These are phyloP conservation scores for Sinonovacula constricta DNA, from an alignment of 1,140 invertebrate species.

Conservation along the genomic window DNA sequence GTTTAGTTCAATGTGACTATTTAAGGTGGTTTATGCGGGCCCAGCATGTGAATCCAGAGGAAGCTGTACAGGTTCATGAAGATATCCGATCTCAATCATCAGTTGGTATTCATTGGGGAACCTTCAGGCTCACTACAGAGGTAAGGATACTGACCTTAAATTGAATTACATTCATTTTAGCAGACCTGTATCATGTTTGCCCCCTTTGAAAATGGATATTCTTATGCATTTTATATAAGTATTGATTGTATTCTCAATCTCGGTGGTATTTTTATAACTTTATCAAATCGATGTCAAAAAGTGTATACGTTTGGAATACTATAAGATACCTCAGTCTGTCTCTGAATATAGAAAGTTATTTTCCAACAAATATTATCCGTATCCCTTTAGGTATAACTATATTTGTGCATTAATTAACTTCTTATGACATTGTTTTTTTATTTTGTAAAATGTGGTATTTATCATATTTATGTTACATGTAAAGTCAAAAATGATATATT, in stretches of 20 bases:
- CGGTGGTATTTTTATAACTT: not conserved
- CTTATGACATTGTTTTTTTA: too few relatives aligned
- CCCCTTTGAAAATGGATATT: not conserved
- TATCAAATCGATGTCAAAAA: not conserved
- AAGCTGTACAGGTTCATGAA: constrained; percentile 80
- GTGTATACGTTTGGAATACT: too few relatives aligned
- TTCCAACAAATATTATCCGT: too few relatives aligned
- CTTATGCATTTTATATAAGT: not conserved
- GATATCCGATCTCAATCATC: constrained; percentile 73
- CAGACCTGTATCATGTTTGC: not conserved
- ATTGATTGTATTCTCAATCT: not conserved
- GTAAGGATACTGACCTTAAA: too few relatives aligned
- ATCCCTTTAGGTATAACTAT: too few relatives aligned
- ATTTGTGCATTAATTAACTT: too few relatives aligned
- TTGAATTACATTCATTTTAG: not conserved
- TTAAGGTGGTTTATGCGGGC: constrained; percentile 78
- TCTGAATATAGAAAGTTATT: too few relatives aligned
- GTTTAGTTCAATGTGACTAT: not conserved
- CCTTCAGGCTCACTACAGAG: constrained; percentile 71
- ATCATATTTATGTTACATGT: too few relatives aligned
- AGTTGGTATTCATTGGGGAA: constrained; percentile 78
- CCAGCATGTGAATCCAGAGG: constrained; percentile 80
- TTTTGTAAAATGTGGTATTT: too few relatives aligned
- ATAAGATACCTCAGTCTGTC: too few relatives aligned
- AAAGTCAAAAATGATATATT: too few relatives aligned